These are phyloP conservation scores for Spilosoma lubricipeda DNA, from an alignment of 2,888 invertebrate genomes.

Conservation along the genomic window DNA sequence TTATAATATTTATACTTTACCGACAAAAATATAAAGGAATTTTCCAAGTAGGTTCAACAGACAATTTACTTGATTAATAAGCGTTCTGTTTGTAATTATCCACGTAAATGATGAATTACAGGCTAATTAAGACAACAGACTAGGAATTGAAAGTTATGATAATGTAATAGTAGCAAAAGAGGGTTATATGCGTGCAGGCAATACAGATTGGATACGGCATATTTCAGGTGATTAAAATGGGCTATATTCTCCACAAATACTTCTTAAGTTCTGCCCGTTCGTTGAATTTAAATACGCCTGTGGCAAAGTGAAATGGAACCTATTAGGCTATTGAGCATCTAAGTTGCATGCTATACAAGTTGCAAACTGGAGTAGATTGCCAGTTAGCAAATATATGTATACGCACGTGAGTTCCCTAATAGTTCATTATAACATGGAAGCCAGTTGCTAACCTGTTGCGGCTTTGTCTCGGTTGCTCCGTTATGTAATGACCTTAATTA, in stretches of 20 bases:
- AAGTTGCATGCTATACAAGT: not conserved
- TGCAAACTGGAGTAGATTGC: not conserved
- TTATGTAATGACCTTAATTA: conserved; percentile 12
- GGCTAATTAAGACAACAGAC: not conserved
- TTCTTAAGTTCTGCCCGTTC: not conserved
- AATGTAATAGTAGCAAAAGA: not conserved
- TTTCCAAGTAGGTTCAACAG: not conserved
- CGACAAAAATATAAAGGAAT: not conserved
- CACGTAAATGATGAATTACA: not conserved
- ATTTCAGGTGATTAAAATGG: not conserved
- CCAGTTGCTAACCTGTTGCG: not conserved
- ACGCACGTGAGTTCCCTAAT: not conserved
- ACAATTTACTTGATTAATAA: conserved; percentile 2
- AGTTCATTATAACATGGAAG: conserved; percentile 3
- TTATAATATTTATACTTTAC: conserved; percentile 11
- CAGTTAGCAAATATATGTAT: not conserved
- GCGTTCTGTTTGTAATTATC: not conserved
- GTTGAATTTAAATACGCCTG: no score
- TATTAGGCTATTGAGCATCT: no score
- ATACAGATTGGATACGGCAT: not conserved
- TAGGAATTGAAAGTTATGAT: not conserved
- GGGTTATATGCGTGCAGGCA: not conserved
- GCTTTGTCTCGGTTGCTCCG: conserved; percentile 4
- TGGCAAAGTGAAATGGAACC: no score
- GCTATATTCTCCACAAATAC: not conserved